These are phyloP conservation scores for Willisornis vidua DNA, from an alignment of 2,113 vertebrate species.

Conservation along the genomic window DNA sequence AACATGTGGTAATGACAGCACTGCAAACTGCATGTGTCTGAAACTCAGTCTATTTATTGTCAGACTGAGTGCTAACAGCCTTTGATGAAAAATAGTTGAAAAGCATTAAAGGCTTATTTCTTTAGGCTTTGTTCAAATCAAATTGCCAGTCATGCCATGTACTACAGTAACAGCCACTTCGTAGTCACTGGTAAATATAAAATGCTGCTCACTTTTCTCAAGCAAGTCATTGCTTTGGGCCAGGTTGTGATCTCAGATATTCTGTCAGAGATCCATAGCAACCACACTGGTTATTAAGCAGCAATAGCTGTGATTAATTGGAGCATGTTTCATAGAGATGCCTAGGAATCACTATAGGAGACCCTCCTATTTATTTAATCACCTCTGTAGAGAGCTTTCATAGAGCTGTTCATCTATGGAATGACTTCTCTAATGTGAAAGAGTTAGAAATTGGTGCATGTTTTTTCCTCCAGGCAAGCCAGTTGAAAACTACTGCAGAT, in stretches of 20 bases:
- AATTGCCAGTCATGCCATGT: slow-evolving; percentile 1
- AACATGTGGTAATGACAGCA: background rate
- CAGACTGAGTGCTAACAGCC: slow-evolving; percentile 5
- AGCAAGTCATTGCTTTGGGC: background rate
- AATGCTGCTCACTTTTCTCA: background rate
- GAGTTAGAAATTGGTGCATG: background rate
- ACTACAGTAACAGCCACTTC: background rate
- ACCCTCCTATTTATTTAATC: background rate
- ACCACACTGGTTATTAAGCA: background rate
- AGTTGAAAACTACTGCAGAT: background rate
- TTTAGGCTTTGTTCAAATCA: slow-evolving; percentile 1
- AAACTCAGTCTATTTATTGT: slow-evolving; percentile 15
- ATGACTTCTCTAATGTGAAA: background rate
- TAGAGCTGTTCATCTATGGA: background rate
- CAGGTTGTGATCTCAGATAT: background rate
- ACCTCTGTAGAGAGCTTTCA: background rate
- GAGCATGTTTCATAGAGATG: background rate
- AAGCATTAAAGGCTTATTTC: slow-evolving; percentile 18
- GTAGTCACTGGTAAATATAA: background rate
- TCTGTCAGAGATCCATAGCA: background rate
- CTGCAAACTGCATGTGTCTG: background rate
- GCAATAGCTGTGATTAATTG: background rate
- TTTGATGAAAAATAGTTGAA: slow-evolving; percentile 38
- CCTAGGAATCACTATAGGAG: background rate
- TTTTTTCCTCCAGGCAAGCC: background rate